Base-by-base conservation (phyloP, 2,888 invertebrate species). In the Dendrolimus pini region DNA sequence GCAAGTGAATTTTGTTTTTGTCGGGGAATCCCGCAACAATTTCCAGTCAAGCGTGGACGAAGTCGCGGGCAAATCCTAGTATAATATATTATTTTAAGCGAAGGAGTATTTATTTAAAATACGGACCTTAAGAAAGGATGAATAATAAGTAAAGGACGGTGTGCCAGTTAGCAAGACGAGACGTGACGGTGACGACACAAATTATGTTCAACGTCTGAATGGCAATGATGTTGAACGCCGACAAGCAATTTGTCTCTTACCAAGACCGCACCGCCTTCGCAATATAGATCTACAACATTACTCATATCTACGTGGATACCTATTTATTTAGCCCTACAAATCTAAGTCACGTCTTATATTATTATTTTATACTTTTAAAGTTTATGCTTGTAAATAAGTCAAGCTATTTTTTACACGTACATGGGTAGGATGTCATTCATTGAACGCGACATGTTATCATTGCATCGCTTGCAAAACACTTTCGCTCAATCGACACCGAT, bases 161-260 rank as follows among this genome's bases (percentile, higher is more conserved):
- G 47, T 47, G 47, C 59, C 58, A 47, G 47, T 47, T 47, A 47
- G 47, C 47, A 47, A 47, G 12, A 47, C 47, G 47, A 47, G 63
- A 67, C 69, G 64, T 68, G 69, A 69, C 67, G 62, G 68, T 72
- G 74, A 73, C 71, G 64, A 61, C 68, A 74, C 78, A 80, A 77
- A 81, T 78, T 78, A 76, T 74, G 72, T 75, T 75, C 72, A 74
- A 66, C 67, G 65, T 64, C 69, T 76, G 75, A 80, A 82, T 76
- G 69, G 71, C 75, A 77, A 78, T 78, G 77, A 76, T 75, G 69
- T 65, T 71, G 69, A 68, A 77, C 70, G 71, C 68, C 70, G 74
- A 72, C 73, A 74, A 69, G 64, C 72, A 72, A 79, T 80, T 77
- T 76, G 75, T 78, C 77, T 74, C 69, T 63, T 60, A 61, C 64